Conservation (phyloP, 2,797 vertebrate genomes). For the Spondyliosoma cantharus region DNA sequence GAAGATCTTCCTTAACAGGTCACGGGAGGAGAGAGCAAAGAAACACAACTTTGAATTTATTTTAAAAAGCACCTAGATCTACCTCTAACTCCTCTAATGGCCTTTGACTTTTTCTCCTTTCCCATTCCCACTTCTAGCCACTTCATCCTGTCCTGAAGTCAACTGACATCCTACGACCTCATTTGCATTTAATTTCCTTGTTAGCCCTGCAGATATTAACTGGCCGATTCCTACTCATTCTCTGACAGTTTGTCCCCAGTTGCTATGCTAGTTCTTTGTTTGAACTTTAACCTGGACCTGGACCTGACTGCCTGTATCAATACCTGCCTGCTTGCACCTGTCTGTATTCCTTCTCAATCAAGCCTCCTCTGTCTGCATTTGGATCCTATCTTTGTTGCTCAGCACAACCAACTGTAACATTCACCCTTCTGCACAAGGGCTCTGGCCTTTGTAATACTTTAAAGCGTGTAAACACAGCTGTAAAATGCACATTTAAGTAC, state of each 20-base stretch:
- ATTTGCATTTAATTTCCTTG: background rate
- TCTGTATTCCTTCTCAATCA: background rate
- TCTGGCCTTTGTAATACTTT: background rate
- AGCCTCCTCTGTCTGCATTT: background rate
- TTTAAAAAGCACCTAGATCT: no score
- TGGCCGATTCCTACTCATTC: background rate
- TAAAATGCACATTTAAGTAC: slow-evolving; percentile 24
- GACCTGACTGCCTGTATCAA: background rate
- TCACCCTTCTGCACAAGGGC: background rate
- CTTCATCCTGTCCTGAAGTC: background rate
- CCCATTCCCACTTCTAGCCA: background rate
- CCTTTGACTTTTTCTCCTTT: background rate
- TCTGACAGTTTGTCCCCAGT: background rate
- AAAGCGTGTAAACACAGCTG: slow-evolving; percentile 20
- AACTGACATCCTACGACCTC: background rate
- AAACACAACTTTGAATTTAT: no score
- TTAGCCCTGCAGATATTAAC: background rate
- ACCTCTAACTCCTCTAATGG: background rate
- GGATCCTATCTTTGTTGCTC: background rate
- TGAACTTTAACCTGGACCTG: background rate
- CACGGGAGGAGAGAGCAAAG: no score
- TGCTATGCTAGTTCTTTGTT: background rate
- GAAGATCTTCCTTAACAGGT: no score
- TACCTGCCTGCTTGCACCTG: background rate
- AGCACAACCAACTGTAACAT: background rate